These are phyloP conservation scores for Taenaris catops DNA, from an alignment of 2,888 invertebrate genomes.

Conservation along the genomic window DNA sequence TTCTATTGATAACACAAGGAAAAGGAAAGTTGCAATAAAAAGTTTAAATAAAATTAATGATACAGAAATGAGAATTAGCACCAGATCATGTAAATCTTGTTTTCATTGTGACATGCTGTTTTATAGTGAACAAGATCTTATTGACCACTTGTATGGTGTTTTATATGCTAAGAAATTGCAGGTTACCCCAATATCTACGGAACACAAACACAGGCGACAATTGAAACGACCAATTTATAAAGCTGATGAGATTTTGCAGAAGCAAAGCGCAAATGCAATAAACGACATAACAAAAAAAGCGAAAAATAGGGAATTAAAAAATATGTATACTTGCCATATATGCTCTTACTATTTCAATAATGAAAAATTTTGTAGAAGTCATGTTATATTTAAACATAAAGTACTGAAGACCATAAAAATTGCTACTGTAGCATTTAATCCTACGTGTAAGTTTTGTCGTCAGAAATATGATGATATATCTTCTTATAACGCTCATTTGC, in stretches of 20 bases:
- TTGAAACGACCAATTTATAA: neutral
- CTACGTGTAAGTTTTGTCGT: constrained; percentile 39
- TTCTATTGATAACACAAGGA: constrained; percentile 6
- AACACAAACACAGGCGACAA: neutral
- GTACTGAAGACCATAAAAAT: constrained; percentile 12
- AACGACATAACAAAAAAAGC: neutral
- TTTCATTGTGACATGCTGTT: constrained; percentile 49
- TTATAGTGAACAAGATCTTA: constrained; percentile 37
- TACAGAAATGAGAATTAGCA: constrained; percentile 16
- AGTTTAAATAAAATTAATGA: neutral
- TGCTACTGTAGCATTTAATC: constrained; percentile 32
- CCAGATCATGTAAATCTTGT: constrained; percentile 29
- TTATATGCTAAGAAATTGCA: constrained; percentile 29
- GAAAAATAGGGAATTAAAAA: constrained; percentile 5
- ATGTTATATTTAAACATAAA: constrained; percentile 19
- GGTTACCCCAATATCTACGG: neutral
- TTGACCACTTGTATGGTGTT: constrained; percentile 54
- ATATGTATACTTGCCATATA: constrained; percentile 16
- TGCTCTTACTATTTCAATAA: constrained; percentile 21
- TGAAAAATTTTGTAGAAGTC: constrained; percentile 11
- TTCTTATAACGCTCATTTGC: constrained; percentile 32
- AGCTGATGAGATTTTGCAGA: constrained; percentile 1
- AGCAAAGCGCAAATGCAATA: neutral
- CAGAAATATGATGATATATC: constrained; percentile 22
- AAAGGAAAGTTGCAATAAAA: neutral